Percentiles rank a stretch among this genome's conserved stretches.
phyloP scores from a whole-genome alignment of 1,140 invertebrate genomes.

The Drosophila ironensis region DNA sequence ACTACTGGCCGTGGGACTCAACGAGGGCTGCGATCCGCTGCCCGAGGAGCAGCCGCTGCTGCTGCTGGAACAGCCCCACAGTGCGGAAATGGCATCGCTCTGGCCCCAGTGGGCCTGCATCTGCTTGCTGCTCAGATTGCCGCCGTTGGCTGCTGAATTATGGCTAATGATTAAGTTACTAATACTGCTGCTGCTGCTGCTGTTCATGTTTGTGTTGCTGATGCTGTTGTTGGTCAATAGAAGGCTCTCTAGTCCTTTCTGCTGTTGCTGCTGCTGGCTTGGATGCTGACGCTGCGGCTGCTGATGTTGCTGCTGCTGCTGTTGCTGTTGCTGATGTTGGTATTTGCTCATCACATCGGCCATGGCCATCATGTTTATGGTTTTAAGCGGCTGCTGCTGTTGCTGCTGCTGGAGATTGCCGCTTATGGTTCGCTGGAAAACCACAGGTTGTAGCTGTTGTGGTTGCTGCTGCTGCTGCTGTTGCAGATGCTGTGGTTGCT shows the following conservation, averaged over 20 bases:
- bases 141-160: constrained; percentile 66
- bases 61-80: constrained; percentile 75
- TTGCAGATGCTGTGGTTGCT: constrained; percentile 11
- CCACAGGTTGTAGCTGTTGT: constrained; percentile 25
- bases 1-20: constrained; percentile 73
- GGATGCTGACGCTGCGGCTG: constrained; percentile 34
- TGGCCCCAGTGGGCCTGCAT: constrained; percentile 48
- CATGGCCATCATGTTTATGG: constrained; percentile 58
- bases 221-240: constrained; percentile 52
- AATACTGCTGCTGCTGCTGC: constrained; percentile 75
- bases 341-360: constrained; percentile 66
- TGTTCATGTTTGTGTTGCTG: constrained; percentile 38
- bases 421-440: constrained; percentile 9
- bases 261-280: constrained; percentile 48
- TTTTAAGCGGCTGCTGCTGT: constrained; percentile 31
- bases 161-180: constrained; percentile 82
- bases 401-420: constrained; percentile 36
- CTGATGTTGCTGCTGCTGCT: constrained; percentile 43
- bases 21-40: constrained; percentile 72
- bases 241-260: constrained; percentile 36
- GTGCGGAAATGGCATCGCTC: constrained; percentile 67
- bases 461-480: constrained; percentile 13
- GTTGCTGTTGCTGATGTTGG: constrained; percentile 53
- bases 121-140: constrained; percentile 63
- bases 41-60: constrained; percentile 75